These are phyloP conservation scores for Caenorhabditis afra DNA, from an alignment of 2,888 invertebrate species.

Conservation along the genomic window DNA sequence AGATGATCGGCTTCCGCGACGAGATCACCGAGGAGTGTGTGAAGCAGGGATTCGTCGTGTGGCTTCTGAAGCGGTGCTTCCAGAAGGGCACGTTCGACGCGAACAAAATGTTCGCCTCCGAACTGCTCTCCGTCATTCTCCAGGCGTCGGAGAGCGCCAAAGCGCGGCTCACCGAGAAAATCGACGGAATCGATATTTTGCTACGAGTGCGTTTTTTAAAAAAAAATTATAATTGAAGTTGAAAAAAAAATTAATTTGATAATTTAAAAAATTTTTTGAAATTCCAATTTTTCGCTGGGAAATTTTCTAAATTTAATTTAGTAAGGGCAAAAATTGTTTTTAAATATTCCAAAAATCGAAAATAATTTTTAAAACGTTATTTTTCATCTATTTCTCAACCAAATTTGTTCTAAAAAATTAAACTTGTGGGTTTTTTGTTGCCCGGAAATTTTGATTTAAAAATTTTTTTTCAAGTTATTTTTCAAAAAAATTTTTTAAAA, in stretches of 20 bases:
- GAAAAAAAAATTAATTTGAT: neutral
- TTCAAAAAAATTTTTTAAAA: too few relatives aligned
- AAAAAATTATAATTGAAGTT: neutral
- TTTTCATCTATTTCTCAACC: too few relatives aligned
- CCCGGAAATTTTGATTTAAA: too few relatives aligned
- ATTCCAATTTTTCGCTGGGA: neutral
- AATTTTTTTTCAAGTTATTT: too few relatives aligned
- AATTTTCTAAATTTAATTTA: neutral
- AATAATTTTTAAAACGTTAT: too few relatives aligned
- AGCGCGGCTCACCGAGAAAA: slow-evolving; percentile 77
- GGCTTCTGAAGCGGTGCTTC: slow-evolving; percentile 91
- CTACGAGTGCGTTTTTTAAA: slow-evolving; percentile 88
- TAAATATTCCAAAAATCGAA: too few relatives aligned
- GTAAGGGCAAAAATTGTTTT: neutral
- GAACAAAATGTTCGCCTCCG: slow-evolving; percentile 87
- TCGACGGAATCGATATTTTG: slow-evolving; percentile 96
- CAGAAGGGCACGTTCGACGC: slow-evolving; percentile 74
- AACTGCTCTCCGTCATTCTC: slow-evolving; percentile 94
- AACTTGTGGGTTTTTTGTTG: too few relatives aligned
- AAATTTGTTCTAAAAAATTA: too few relatives aligned
- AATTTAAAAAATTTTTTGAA: neutral
- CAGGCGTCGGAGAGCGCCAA: slow-evolving; percentile 88
- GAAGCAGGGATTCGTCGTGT: slow-evolving; percentile 82
- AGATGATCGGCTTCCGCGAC: slow-evolving; percentile 88
- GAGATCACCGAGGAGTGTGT: slow-evolving; percentile 83